Evolutionary conservation across 2,888 invertebrate genomes (phyloP).

Genomic region (Standfussiana lucernea): DNA sequence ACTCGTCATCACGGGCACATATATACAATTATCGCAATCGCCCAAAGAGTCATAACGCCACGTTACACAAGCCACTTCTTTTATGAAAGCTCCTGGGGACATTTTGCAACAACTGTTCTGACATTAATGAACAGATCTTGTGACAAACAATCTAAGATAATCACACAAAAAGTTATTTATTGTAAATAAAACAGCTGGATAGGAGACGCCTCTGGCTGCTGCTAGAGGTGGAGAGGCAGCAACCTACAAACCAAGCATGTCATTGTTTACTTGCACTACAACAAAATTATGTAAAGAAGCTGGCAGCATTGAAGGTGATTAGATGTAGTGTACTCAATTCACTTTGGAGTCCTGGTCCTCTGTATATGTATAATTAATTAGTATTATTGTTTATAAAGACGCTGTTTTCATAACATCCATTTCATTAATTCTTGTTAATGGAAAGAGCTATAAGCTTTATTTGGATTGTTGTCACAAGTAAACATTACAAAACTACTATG

Average conservation of each 20-base stretch:
- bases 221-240: no score
- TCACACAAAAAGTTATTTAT: background rate
- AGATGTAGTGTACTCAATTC: background rate
- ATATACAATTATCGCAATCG: background rate
- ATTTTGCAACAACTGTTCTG: background rate
- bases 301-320: background rate
- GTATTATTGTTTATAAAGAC: background rate
- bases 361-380: background rate
- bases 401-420: background rate
- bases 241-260: background rate
- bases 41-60: background rate
- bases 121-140: background rate
- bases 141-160: background rate
- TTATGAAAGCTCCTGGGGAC: background rate
- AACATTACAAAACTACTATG: background rate
- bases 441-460: no score
- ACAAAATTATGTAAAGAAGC: background rate
- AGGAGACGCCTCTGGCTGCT: background rate
- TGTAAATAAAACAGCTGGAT: background rate
- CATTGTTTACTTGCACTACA: background rate
- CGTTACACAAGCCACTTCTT: background rate
- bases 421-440: no score
- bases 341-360: background rate
- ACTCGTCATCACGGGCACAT: background rate
- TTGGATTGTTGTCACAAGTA: background rate